Conservation (phyloP, 2,113 vertebrate genomes). For the Heterotis niloticus region DNA sequence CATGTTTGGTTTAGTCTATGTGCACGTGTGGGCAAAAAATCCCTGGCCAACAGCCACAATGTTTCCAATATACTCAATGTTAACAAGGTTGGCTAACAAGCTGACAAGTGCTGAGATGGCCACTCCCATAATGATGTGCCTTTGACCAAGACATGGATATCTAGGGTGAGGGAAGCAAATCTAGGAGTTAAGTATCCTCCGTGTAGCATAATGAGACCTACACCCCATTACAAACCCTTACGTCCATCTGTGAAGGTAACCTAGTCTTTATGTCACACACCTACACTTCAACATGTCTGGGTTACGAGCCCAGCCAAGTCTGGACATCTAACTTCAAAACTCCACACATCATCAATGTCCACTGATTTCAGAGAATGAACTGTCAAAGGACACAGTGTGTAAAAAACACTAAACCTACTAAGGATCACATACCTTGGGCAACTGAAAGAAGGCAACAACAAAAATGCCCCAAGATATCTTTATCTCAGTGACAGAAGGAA, state of each 20-base stretch:
- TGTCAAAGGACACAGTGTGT: too few relatives aligned
- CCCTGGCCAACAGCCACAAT: neutral
- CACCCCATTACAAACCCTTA: neutral
- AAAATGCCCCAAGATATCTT: too few relatives aligned
- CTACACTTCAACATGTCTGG: neutral
- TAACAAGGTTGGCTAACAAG: neutral
- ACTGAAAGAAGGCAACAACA: too few relatives aligned
- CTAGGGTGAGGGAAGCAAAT: neutral
- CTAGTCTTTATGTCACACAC: neutral
- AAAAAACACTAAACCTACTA: too few relatives aligned
- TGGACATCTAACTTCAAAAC: neutral
- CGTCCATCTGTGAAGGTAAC: neutral
- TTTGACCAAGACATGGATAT: neutral
- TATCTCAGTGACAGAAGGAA: too few relatives aligned
- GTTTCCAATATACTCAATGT: conserved; percentile 6
- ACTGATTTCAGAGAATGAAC: too few relatives aligned
- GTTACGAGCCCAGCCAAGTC: neutral
- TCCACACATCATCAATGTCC: too few relatives aligned
- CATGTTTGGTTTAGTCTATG: neutral
- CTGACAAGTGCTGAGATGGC: neutral
- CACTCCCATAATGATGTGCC: neutral
- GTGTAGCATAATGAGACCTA: neutral
- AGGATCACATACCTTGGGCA: too few relatives aligned
- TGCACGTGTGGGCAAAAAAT: neutral
- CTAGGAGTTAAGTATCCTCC: neutral